These are phyloP conservation scores for Ericerus pela DNA, from an alignment of 1,140 invertebrate genomes.

Conservation along the genomic window DNA sequence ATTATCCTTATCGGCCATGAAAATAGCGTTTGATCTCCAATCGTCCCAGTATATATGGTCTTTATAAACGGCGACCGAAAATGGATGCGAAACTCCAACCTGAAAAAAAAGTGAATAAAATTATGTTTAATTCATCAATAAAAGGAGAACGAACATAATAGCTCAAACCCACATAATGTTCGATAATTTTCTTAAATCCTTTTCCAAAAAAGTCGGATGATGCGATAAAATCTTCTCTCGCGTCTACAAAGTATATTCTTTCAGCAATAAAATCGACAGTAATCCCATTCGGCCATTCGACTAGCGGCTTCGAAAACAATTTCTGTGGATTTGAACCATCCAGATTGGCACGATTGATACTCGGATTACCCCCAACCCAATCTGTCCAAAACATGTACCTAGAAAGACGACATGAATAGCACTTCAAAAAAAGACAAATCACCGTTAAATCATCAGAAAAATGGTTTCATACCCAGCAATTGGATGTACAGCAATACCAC, in stretches of 20 bases:
- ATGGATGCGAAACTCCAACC: conserved; percentile 56
- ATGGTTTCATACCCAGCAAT: conserved; percentile 39
- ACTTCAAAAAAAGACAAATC: not conserved
- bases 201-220: conserved; percentile 69
- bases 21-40: conserved; percentile 62
- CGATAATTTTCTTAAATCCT: conserved; percentile 53
- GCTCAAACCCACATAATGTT: conserved; percentile 39
- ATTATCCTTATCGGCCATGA: conserved; percentile 58
- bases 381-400: conserved; percentile 82
- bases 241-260: conserved; percentile 76
- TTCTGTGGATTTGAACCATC: conserved; percentile 61
- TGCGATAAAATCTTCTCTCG: conserved; percentile 67
- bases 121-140: not conserved
- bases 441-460: not conserved
- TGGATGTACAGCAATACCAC: conserved; percentile 80
- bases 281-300: conserved; percentile 74
- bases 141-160: not conserved
- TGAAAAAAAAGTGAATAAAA: conserved; percentile 18
- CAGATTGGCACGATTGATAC: conserved; percentile 67
- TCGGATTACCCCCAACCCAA: conserved; percentile 62
- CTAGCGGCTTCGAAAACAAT: conserved; percentile 45
- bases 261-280: conserved; percentile 68
- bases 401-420: not conserved
- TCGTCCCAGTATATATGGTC: conserved; percentile 86
- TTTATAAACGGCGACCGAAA: conserved; percentile 70